These are phyloP conservation scores for Chelonia mydas DNA, from an alignment of 2,797 vertebrate genomes.

Conservation along the genomic window DNA sequence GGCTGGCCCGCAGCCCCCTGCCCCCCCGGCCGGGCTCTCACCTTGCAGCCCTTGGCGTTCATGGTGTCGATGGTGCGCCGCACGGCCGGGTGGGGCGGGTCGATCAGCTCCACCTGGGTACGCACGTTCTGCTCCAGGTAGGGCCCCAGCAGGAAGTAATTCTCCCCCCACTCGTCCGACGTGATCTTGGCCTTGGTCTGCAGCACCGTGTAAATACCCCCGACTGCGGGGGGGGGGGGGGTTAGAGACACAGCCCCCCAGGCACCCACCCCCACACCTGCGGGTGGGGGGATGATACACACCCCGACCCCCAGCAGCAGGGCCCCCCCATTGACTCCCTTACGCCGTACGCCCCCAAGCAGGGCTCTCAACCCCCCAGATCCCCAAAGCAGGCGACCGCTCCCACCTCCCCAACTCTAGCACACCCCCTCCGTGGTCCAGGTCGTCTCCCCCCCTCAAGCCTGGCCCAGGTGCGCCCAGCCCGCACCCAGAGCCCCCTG, in stretches of 20 bases:
- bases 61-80: constrained; percentile 92
- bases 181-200: constrained; percentile 96
- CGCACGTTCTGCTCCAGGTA: constrained; percentile 94
- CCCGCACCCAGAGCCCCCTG: background rate
- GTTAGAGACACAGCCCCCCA: background rate
- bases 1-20: background rate
- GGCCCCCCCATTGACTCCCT: too few relatives aligned
- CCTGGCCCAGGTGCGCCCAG: background rate
- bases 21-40: constrained; percentile 40
- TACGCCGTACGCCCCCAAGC: too few relatives aligned
- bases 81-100: constrained; percentile 87
- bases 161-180: constrained; percentile 94
- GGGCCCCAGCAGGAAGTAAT: constrained; percentile 94
- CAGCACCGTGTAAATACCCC: constrained; percentile 97
- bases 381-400: too few relatives aligned
- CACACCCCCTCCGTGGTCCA: too few relatives aligned
- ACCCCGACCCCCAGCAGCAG: too few relatives aligned
- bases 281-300: background rate
- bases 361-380: too few relatives aligned
- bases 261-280: background rate
- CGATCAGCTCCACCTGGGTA: constrained; percentile 95
- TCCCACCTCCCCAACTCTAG: too few relatives aligned
- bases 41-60: constrained; percentile 96
- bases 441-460: fast-evolving
- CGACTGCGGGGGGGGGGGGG: constrained; percentile 80